A percentile compares a stretch with the other conserved stretches of the same genome.
phyloP scores from a whole-genome alignment of 1,140 invertebrate genomes.

The Drosophila quadrilineata region DNA sequence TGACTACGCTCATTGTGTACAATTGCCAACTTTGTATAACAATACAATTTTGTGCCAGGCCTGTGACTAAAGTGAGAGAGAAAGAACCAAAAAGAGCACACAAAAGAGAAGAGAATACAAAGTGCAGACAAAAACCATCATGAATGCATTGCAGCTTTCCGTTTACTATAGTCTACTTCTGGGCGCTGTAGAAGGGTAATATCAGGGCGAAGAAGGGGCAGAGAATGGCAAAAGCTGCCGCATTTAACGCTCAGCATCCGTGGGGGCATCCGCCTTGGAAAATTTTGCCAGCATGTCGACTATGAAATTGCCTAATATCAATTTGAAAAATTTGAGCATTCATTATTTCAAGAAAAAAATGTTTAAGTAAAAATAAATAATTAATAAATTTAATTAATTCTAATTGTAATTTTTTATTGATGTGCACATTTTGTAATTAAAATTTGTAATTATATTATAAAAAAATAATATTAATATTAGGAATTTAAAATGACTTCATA shows the following conservation, averaged over 20 bases:
- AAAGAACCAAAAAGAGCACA: conserved; percentile 10
- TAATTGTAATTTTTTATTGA: too few relatives aligned
- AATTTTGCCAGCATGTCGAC: too few relatives aligned
- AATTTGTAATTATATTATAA: too few relatives aligned
- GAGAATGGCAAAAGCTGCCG: conserved; percentile 17
- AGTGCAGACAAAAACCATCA: conserved; percentile 29
- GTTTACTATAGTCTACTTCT: conserved; percentile 44
- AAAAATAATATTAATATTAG: too few relatives aligned
- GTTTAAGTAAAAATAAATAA: too few relatives aligned
- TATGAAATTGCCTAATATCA: too few relatives aligned
- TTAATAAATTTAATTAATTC: too few relatives aligned
- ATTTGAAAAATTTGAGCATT: too few relatives aligned
- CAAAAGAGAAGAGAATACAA: conserved; percentile 19
- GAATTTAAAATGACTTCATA: too few relatives aligned
- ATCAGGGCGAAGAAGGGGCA: background rate
- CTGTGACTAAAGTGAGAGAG: too few relatives aligned
- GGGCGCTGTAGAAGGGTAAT: conserved; percentile 1
- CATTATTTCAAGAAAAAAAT: too few relatives aligned
- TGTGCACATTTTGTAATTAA: too few relatives aligned
- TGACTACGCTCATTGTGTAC: conserved; percentile 33
- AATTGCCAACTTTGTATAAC: conserved; percentile 60
- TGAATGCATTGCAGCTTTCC: conserved; percentile 26
- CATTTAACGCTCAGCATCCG: conserved; percentile 53
- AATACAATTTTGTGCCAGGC: conserved; percentile 47
- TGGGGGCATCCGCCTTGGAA: conserved; percentile 38